Conservation (phyloP, 35 echinoderm and acorn worm species). For the Stichopus chloronotus region DNA sequence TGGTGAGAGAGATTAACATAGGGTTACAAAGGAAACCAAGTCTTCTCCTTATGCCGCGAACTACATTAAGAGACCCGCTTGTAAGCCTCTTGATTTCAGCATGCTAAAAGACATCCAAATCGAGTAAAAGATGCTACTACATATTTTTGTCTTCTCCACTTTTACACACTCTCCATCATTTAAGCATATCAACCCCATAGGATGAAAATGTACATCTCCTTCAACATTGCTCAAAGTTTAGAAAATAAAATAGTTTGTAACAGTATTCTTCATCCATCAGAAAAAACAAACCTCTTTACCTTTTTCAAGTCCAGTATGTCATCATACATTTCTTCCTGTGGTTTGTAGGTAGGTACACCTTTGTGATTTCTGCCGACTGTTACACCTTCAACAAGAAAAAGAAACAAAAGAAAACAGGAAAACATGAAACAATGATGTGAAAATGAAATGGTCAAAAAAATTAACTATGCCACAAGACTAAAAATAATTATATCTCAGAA, state of each 20-base stretch:
- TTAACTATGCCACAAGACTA: background rate
- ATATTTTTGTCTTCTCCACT: too few species aligned
- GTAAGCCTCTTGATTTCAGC: too few species aligned
- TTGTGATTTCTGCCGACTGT: constrained; percentile 71
- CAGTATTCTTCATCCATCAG: background rate
- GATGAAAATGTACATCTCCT: too few species aligned
- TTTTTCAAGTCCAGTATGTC: constrained; percentile 96
- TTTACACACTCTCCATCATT: too few species aligned
- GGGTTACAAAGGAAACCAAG: background rate
- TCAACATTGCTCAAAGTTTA: too few species aligned
- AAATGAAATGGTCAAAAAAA: background rate
- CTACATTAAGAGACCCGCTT: background rate
- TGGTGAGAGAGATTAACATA: background rate
- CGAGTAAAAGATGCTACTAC: too few species aligned
- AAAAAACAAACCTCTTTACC: constrained; percentile 41
- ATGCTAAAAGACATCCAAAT: too few species aligned
- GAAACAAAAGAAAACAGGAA: background rate
- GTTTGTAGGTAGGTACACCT: constrained; percentile 84
- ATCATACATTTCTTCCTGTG: constrained; percentile 98
- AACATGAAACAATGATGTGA: background rate
- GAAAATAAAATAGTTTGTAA: too few species aligned
- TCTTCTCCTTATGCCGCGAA: background rate
- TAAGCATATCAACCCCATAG: too few species aligned
- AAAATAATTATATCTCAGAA: too few species aligned
- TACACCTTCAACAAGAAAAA: background rate